Evolutionary conservation across 2,888 invertebrate species (phyloP), one percentile per base, ranked within the genome.

Genomic region (Drosophila colorata): DNA sequence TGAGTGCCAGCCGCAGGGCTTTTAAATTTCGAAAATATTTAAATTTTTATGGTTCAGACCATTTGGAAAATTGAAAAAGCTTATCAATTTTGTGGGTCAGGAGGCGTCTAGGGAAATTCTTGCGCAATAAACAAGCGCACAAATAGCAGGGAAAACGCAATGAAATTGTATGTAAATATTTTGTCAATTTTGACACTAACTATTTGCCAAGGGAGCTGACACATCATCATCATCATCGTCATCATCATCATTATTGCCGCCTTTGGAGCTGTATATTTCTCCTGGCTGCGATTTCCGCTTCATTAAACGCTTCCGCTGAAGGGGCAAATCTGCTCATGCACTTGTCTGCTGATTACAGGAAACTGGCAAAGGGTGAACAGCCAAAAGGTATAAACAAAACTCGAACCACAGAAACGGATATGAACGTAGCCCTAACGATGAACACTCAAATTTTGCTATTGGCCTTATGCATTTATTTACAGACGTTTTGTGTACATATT

Each of bases 11-110:
- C 48, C 60, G 53, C 49, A 61, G 65, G 75, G 71, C 79, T 82
- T 85, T 88, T 72, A 85, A 86, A 86, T 82, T 77, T 82, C 53
- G 23, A 72, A 77, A 74, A 86, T 79, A 88, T 88, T 84, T 88
- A 86, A 88, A 88, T 88, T 84, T 88, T 86, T 82, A 88, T 84
- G 77, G 74, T 46, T 57, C 38, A 67, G 65, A 33, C 86, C 72
- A 82, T 86, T 88, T 82, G 72, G 69, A 72, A 88, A 83, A 88
- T 88, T 84, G 83, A 74, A 82, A 79, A 67, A 74, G 79, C 81
- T 75, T 59, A 74, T 67, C 76, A 69, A 64, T 68, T 65, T 65
- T 38, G 57, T 4, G 35, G 2, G 7, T 16, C 2, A 2, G 46
- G 28, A 33, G 4, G 6, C 18, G 28, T 16, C 13, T 20, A 35